Percentiles rank a stretch among this genome's conserved stretches.
Evolutionary conservation across 2,888 invertebrate genomes (phyloP).

Genomic region (Spisula solida): DNA sequence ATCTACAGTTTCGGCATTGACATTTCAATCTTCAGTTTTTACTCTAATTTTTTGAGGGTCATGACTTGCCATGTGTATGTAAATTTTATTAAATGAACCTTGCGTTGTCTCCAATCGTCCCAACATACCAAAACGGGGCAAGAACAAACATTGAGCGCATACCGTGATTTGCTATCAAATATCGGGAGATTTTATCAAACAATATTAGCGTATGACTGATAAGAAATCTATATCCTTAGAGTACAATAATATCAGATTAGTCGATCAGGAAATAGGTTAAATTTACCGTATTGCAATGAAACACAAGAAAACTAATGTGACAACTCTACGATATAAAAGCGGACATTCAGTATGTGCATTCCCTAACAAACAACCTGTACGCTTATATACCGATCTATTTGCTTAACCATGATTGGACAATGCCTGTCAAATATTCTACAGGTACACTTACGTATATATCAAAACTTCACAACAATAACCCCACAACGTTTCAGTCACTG

Average conservation of each 20-base stretch:
- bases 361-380: background rate
- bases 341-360: background rate
- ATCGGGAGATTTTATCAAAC: conserved; percentile 48
- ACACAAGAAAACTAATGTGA: conserved; percentile 35
- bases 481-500: background rate
- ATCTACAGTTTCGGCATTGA: background rate
- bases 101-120: background rate
- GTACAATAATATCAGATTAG: conserved; percentile 27
- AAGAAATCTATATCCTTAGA: conserved; percentile 42
- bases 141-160: conserved; percentile 38
- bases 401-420: background rate
- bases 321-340: background rate
- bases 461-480: background rate
- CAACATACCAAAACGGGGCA: background rate
- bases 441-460: background rate
- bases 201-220: conserved; percentile 44
- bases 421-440: background rate
- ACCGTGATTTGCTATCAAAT: conserved; percentile 39
- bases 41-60: background rate
- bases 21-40: background rate
- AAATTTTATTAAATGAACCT: background rate
- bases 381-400: background rate
- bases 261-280: conserved; percentile 19
- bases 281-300: conserved; percentile 35
- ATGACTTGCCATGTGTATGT: background rate